Evolutionary conservation across 1,140 invertebrate species (phyloP).

Genomic region (Cydia strobilella): DNA sequence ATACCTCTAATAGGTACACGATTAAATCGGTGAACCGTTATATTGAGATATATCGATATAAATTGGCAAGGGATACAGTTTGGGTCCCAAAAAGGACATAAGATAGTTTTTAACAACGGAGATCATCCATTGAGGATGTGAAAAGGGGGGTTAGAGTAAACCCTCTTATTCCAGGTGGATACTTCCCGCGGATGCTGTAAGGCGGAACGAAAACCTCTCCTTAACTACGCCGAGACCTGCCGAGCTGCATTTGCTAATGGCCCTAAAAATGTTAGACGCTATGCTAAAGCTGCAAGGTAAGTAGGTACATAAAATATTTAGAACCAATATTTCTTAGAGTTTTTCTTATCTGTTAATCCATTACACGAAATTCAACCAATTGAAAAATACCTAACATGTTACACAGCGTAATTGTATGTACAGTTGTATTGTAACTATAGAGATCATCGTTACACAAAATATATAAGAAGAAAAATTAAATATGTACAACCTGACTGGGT

Average conservation of each 20-base stretch:
- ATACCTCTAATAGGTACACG: too few species aligned
- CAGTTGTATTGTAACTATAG: background rate
- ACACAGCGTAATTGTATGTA: background rate
- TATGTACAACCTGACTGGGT: background rate
- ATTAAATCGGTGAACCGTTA: too few species aligned
- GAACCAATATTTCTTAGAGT: too few species aligned
- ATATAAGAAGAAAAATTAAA: background rate
- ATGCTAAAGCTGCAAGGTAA: slow-evolving; percentile 82
- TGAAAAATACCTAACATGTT: background rate
- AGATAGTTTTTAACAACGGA: too few species aligned
- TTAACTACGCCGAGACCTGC: slow-evolving; percentile 90
- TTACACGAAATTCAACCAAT: background rate
- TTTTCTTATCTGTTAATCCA: background rate
- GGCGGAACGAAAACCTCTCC: slow-evolving; percentile 82
- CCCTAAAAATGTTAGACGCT: slow-evolving; percentile 81
- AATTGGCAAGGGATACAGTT: too few species aligned
- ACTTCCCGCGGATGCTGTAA: slow-evolving; percentile 86
- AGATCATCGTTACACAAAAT: background rate
- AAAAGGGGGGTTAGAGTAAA: background rate
- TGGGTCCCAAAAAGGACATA: too few species aligned
- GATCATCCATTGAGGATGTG: too few species aligned
- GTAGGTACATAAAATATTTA: too few species aligned
- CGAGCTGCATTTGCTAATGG: slow-evolving; percentile 87
- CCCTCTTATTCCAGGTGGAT: slow-evolving; percentile 78
- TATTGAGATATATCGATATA: too few species aligned